These are phyloP conservation scores for Macaca nemestrina DNA, from an alignment of 2,113 vertebrate genomes.

Conservation along the genomic window DNA sequence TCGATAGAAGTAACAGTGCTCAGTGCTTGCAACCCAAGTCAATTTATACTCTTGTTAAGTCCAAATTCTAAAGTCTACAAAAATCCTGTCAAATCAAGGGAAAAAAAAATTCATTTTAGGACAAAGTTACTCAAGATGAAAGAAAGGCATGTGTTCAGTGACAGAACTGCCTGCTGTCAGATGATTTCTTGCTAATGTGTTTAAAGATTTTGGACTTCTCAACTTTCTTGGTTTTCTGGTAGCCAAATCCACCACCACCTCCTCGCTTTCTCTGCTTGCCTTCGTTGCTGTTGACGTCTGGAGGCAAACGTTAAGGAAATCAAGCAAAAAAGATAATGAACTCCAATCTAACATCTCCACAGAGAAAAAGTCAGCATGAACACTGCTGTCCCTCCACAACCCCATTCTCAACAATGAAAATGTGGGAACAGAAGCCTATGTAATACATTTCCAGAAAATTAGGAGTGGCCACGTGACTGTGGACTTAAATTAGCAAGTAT, in stretches of 20 bases:
- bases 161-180: conserved; percentile 91
- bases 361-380: background rate
- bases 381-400: too few relatives aligned
- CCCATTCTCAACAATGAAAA: background rate
- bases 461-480: background rate
- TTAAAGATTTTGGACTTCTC: conserved; percentile 96
- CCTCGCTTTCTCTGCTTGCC: conserved; percentile 92
- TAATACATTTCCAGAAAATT: background rate
- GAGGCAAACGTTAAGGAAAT: conserved; percentile 74
- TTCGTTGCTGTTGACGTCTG: conserved; percentile 93
- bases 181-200: conserved; percentile 90
- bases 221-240: conserved; percentile 91
- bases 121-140: background rate
- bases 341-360: background rate
- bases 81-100: background rate
- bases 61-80: background rate
- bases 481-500: background rate
- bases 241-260: conserved; percentile 95
- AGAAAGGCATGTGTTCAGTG: conserved; percentile 82
- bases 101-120: background rate
- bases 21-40: background rate
- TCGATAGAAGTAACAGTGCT: background rate
- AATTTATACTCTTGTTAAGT: background rate
- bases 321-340: background rate
- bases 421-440: fast-evolving